Evolutionary conservation across 2,113 vertebrate species (phyloP), one percentile per base, ranked within the genome.

Genomic region (Callipepla californica): DNA sequence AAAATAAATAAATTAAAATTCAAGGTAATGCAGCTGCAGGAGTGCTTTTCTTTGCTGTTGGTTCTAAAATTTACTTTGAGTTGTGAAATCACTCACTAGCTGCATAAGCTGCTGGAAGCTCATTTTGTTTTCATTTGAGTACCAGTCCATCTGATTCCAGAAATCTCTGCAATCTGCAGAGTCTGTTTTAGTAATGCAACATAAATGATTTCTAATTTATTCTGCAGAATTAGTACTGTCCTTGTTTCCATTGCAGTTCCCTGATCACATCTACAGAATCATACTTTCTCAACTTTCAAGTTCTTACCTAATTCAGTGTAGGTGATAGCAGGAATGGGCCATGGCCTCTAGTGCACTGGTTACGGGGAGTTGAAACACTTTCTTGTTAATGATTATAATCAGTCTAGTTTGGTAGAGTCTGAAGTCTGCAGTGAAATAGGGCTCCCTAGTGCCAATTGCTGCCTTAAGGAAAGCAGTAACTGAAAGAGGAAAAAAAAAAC

Each of bases 141-240:
- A 85, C 20, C 32, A 34, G 34, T 76, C 47, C 61, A 68, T 25
- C 48, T 32, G 73, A 78, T 80, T 85, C 72, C 28, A 93, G 78
- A 89, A 91, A 66, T 23, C 22, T 73, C 61, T 85, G 69, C 36
- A 73, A 44, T 89, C 63, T 93, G 47, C 65, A 90, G 42, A 22
- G 50, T 89, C 51, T 88, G 26, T 62, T 89, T 87, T 78, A 89
- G 91, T 89, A 91, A 89, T 81, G 59, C n/a, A 58, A 32, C 62
- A 89, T 72, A 91, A 92, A 65, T 34, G 87, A 50, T 55, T 51
- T 42, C 63, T 34, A 32, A 93, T 89, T 81, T 94, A 44, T 32
- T 83, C 11, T 69, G 26, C 87, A 90, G 94, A 90, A 81, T 80
- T 81, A 78, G 59, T 77, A 18, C 70, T 89, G 93, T 65, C 50